Percentiles rank a stretch among this genome's conserved stretches.
These are phyloP conservation scores for Acleris cristana DNA, from an alignment of 2,888 invertebrate genomes.

Conservation along the genomic window DNA sequence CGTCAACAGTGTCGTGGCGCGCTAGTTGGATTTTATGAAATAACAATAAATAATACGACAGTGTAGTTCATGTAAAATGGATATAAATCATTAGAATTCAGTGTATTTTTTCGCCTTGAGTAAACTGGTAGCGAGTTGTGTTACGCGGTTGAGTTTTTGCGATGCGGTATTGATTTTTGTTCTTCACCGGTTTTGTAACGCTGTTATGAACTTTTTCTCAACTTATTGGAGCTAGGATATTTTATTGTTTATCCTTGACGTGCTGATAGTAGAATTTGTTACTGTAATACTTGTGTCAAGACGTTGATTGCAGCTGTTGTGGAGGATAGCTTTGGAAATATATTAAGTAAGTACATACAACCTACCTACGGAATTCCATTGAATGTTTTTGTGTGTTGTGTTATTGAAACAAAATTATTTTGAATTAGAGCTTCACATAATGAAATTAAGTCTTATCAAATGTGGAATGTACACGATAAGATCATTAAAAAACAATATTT, in stretches of 20 bases:
- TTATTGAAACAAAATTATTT: background rate
- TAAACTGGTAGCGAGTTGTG: constrained; percentile 63
- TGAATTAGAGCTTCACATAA: background rate
- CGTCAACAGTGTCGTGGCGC: constrained; percentile 83
- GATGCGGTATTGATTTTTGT: constrained; percentile 78
- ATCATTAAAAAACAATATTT: too few species aligned
- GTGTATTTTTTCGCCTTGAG: constrained; percentile 64
- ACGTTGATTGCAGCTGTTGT: constrained; percentile 19
- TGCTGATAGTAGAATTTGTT: constrained; percentile 41
- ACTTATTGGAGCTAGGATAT: constrained; percentile 46
- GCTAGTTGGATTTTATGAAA: constrained; percentile 81
- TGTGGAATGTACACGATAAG: too few species aligned
- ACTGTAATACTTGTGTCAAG: constrained; percentile 17
- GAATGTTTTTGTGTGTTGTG: constrained; percentile 18
- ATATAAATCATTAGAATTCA: constrained; percentile 68
- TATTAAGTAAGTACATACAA: constrained; percentile 27
- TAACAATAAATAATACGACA: constrained; percentile 76
- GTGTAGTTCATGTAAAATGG: constrained; percentile 75
- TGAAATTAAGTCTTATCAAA: background rate
- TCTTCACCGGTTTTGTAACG: constrained; percentile 74
- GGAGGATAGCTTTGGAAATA: constrained; percentile 26
- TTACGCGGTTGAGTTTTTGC: constrained; percentile 65
- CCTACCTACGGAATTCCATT: constrained; percentile 27
- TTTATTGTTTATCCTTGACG: constrained; percentile 44
- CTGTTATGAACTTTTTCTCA: constrained; percentile 68